Evolutionary conservation across 2,113 vertebrate species (phyloP).

Genomic region (Terrapene triunguis): DNA sequence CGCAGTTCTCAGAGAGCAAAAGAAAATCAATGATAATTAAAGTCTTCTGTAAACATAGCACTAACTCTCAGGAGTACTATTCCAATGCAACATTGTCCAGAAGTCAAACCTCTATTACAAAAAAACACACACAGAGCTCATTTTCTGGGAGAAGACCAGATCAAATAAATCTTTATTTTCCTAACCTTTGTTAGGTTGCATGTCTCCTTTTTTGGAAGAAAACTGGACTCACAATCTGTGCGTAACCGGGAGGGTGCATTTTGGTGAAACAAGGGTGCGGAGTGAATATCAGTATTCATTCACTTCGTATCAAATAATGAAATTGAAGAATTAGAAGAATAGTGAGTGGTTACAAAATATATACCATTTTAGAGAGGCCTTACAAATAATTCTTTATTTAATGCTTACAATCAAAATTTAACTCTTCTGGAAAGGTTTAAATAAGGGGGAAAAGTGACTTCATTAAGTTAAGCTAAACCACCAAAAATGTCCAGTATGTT

Average conservation of each 20-base stretch:
- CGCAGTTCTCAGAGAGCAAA: conserved; percentile 72
- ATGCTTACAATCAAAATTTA: conserved; percentile 27
- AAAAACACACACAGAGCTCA: conserved; percentile 48
- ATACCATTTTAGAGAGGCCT: not conserved
- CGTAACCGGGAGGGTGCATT: not conserved
- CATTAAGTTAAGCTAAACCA: conserved; percentile 9
- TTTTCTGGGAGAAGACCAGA: conserved; percentile 68
- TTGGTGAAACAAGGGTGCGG: not conserved
- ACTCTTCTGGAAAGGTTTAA: not conserved
- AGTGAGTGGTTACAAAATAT: conserved; percentile 45
- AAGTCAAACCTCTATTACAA: conserved; percentile 68
- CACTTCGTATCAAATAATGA: conserved; percentile 22
- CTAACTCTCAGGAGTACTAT: conserved; percentile 73
- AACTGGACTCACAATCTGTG: conserved; percentile 1
- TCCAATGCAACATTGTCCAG: conserved; percentile 78
- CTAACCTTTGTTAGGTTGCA: conserved; percentile 63
- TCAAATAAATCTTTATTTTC: conserved; percentile 73
- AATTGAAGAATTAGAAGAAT: not conserved
- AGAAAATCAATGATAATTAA: conserved; percentile 83
- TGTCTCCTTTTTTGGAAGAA: conserved; percentile 73
- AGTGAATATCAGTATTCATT: not conserved
- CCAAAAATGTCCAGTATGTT: not conserved
- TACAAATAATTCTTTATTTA: conserved; percentile 25
- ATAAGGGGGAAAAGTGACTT: not conserved
- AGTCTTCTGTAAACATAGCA: conserved; percentile 75